Percentiles rank a stretch among this genome's conserved stretches.
These are phyloP conservation scores for Nipponacmea schrenckii DNA, from an alignment of 2,888 invertebrate genomes.

Conservation along the genomic window DNA sequence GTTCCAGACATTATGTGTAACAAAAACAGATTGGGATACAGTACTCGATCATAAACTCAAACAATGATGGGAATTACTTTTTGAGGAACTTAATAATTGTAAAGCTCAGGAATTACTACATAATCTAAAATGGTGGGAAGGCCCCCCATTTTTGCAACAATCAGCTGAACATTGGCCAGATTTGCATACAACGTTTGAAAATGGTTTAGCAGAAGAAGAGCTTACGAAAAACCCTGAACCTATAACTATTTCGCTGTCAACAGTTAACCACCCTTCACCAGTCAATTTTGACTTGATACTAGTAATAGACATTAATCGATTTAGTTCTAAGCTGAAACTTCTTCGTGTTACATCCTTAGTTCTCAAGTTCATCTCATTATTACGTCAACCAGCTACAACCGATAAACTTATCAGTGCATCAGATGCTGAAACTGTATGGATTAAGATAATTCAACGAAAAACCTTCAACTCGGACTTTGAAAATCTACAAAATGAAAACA, in stretches of 20 bases:
- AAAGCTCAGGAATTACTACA: background rate
- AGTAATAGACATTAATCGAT: background rate
- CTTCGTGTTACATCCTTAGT: background rate
- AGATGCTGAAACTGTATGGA: background rate
- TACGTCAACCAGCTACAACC: background rate
- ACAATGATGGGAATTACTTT: background rate
- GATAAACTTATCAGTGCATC: background rate
- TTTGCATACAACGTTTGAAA: conserved; percentile 5
- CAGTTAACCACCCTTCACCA: background rate
- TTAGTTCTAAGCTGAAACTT: background rate
- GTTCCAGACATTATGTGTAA: background rate
- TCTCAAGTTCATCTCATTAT: background rate
- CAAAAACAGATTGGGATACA: background rate
- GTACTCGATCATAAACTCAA: background rate
- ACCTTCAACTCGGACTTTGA: background rate
- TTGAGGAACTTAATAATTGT: background rate
- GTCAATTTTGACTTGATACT: background rate
- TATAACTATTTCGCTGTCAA: background rate
- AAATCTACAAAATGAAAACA: background rate
- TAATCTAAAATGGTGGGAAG: background rate
- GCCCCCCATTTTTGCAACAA: background rate
- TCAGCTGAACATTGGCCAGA: conserved; percentile 1
- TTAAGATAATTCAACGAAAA: background rate
- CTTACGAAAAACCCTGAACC: background rate
- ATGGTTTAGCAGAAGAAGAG: background rate